phyloP scores from a whole-genome alignment of 2,888 invertebrate genomes.

The Halocaridina rubra region DNA sequence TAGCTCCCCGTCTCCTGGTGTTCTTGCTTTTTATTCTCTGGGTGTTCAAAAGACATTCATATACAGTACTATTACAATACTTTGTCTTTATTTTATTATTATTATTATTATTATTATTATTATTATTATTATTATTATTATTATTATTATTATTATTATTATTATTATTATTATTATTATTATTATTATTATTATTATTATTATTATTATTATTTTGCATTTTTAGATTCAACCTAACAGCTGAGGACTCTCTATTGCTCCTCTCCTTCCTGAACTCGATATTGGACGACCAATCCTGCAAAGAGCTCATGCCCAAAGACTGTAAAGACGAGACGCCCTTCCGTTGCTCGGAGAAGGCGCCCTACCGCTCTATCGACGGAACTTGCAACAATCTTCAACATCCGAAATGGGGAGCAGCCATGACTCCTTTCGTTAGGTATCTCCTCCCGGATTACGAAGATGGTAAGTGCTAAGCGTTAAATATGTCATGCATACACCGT shows the following conservation, averaged over 20 bases:
- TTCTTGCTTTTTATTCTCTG: too few relatives aligned
- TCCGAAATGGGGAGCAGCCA: slow-evolving; percentile 66
- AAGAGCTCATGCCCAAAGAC: not conserved
- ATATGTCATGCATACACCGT: not conserved
- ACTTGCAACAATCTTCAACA: slow-evolving; percentile 66
- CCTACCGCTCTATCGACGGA: slow-evolving; percentile 65
- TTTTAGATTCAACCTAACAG: not conserved
- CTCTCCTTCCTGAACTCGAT: not conserved
- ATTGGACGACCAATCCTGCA: not conserved
- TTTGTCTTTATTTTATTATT: too few relatives aligned
- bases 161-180: not conserved
- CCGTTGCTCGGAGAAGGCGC: not conserved
- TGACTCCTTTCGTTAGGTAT: slow-evolving; percentile 66
- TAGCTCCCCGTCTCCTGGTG: too few relatives aligned
- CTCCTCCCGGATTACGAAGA: slow-evolving; percentile 67
- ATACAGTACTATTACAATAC: too few relatives aligned
- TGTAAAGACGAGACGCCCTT: not conserved
- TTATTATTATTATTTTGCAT: not conserved
- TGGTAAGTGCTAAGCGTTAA: slow-evolving; percentile 63
- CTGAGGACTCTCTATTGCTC: not conserved
- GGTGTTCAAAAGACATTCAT: too few relatives aligned
- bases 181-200: not conserved
- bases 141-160: not conserved
- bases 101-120: too few relatives aligned
- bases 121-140: not conserved